Evolutionary conservation across 2,888 invertebrate species (phyloP).

Genomic region (Agapostemon virescens): DNA sequence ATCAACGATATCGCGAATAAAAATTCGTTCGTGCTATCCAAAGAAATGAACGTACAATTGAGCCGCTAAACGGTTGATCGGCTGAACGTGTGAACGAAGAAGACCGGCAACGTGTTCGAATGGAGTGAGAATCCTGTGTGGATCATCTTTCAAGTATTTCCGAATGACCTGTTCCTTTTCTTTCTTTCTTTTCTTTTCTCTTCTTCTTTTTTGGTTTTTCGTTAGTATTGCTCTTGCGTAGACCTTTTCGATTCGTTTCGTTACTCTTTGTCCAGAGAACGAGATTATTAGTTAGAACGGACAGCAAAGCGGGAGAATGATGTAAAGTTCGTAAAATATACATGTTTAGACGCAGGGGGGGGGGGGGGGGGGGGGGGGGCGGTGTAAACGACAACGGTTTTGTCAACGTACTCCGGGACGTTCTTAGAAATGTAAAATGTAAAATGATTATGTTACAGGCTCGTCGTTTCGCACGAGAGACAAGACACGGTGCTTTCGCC

Average conservation of each 20-base stretch:
- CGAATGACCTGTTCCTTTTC: conserved; percentile 23
- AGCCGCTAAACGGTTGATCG: background rate
- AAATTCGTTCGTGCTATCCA: background rate
- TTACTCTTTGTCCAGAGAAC: conserved; percentile 8
- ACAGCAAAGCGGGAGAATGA: conserved; percentile 28
- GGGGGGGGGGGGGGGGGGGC: too few species aligned
- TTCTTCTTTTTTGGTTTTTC: conserved; percentile 25
- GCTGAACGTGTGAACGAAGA: background rate
- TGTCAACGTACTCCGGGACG: background rate
- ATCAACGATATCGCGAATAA: background rate
- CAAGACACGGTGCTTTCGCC: background rate
- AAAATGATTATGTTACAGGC: conserved; percentile 45
- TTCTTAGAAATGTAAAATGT: conserved; percentile 42
- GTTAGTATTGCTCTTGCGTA: conserved; percentile 59
- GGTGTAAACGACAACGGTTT: conserved; percentile 22
- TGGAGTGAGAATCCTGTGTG: conserved; percentile 57
- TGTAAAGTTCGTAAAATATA: conserved; percentile 54
- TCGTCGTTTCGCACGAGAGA: conserved; percentile 20
- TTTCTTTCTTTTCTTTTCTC: too few species aligned
- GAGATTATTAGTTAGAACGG: conserved; percentile 24
- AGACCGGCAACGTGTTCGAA: conserved; percentile 19
- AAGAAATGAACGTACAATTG: background rate
- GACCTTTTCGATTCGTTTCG: conserved; percentile 41
- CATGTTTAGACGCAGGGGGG: conserved; percentile 41
- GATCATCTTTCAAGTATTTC: conserved; percentile 38